Base-by-base conservation (phyloP, 2,113 vertebrate species). In the Deroptyus accipitrinus region DNA sequence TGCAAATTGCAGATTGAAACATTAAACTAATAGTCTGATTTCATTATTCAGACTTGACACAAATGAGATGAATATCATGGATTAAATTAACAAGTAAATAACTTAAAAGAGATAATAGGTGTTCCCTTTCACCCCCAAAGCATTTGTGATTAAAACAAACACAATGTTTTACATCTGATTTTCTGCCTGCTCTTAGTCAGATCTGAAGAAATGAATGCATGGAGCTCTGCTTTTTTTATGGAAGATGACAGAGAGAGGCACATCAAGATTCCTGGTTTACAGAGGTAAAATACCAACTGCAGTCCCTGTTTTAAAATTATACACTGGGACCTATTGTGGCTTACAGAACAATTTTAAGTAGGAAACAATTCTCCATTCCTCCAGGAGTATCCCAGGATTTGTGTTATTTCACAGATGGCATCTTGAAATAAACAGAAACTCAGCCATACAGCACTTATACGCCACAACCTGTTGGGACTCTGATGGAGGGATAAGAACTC, bases 71-170 rank as follows among this genome's bases (percentile, higher is more conserved):
- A 88, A 88, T 94, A 83, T 66, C 68, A 70, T 54, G 18, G 83
- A 92, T 90, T 81, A 94, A 90, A 92, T 92, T 86, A 94, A 76
- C 72, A 88, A 92, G 41, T 93, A 95, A 90, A 93, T 86, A 94
- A 81, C 55, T 93, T 90, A 10, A 93, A 93, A 85, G 19, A n/a
- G 63, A 90, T 97, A 88, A 94, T 74, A 83, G 30, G 30, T 94
- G 30, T 66, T 90, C 94, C 73, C 33, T 59, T 80, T 33, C 27
- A 59, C 18, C 51, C 23, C 4, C 39, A 86, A 93, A 86, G 28
- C 41, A 62, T 54, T 49, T 48, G 39, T 57, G 23, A 73, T 83
- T 77, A 70, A 88, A 93, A 67, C 35, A 83, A 90, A 48, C 17
- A 91, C 8, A 16, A 33, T 20, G 23, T n/a, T 93, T 85, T 92